phyloP scores from a whole-genome alignment of 2,888 invertebrate species.

The Trypoxylon attenuatum region DNA sequence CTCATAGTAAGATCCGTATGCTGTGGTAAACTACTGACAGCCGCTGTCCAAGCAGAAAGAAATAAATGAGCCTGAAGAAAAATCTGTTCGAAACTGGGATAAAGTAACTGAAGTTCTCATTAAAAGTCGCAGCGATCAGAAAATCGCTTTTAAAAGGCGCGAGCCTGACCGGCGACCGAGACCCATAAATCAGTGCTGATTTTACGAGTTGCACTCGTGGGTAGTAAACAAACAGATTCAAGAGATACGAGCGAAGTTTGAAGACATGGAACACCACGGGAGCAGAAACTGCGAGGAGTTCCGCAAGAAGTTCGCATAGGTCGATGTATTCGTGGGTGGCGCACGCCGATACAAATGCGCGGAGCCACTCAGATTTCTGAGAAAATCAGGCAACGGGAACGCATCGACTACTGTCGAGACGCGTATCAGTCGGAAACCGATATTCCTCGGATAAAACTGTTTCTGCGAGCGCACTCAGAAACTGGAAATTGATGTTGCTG shows the following conservation, averaged over 20 bases:
- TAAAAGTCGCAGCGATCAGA: constrained; percentile 25
- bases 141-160: constrained; percentile 15
- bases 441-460: too few relatives aligned
- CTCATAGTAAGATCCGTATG: too few relatives aligned
- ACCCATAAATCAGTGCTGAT: constrained; percentile 44
- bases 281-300: constrained; percentile 25
- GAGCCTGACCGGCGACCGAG: constrained; percentile 10
- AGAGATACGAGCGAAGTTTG: constrained; percentile 39
- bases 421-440: too few relatives aligned
- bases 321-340: neutral
- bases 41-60: too few relatives aligned
- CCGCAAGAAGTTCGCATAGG: constrained; percentile 22
- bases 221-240: constrained; percentile 48
- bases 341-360: constrained; percentile 9
- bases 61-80: constrained; percentile 2
- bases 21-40: too few relatives aligned
- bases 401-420: too few relatives aligned
- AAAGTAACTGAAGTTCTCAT: constrained; percentile 13
- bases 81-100: neutral
- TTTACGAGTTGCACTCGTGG: constrained; percentile 37
- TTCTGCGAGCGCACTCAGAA: too few relatives aligned
- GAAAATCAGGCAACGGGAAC: too few relatives aligned
- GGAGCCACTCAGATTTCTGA: too few relatives aligned
- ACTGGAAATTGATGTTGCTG: too few relatives aligned
- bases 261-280: constrained; percentile 17